Evolutionary conservation across 2,888 invertebrate genomes (phyloP).

Genomic region (Drosophila greeni): DNA sequence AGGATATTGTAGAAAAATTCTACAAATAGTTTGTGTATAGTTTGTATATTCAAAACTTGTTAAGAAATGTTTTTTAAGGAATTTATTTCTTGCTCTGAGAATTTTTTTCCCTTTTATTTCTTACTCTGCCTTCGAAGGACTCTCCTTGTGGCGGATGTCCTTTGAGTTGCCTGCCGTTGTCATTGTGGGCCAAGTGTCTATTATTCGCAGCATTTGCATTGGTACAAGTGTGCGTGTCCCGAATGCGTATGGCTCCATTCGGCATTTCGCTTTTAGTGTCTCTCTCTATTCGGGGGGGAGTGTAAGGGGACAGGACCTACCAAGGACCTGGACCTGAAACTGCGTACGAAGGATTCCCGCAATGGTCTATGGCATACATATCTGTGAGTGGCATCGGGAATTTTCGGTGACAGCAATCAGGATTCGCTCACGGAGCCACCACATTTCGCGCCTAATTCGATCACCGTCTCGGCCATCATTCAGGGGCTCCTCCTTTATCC

Average conservation of each 20-base stretch:
- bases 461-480: constrained; percentile 4
- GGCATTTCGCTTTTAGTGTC: constrained; percentile 18
- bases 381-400: constrained; percentile 31
- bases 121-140: neutral
- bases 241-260: constrained; percentile 40
- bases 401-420: constrained; percentile 20
- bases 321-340: neutral
- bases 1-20: no score
- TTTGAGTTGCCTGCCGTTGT: constrained; percentile 4
- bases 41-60: neutral
- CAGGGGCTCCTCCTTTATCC: neutral
- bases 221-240: constrained; percentile 48
- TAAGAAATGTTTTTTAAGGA: neutral
- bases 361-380: constrained; percentile 4
- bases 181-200: constrained; percentile 53
- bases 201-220: constrained; percentile 50
- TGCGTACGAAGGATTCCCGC: neutral
- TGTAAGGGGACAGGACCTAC: neutral
- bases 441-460: constrained; percentile 29
- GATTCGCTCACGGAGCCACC: constrained; percentile 22
- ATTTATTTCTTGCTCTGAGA: neutral
- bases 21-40: neutral
- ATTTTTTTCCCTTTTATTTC: neutral
- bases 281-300: neutral
- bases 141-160: constrained; percentile 3